phyloP scores from a whole-genome alignment of 2,888 invertebrate species.

The Eilema griseolum region DNA sequence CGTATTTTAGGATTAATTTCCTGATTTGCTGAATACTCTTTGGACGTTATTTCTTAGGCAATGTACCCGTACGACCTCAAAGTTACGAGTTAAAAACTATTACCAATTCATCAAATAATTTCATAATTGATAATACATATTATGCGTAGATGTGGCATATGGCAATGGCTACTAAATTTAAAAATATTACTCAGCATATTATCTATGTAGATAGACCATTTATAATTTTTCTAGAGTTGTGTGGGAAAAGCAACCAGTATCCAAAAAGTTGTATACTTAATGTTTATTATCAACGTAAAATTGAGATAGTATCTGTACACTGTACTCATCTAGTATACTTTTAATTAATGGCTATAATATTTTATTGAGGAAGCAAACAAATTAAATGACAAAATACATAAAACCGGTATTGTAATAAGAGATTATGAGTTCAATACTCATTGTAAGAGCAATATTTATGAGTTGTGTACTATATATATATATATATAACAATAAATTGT shows the following conservation, averaged over 20 bases:
- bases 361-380: slow-evolving; percentile 81
- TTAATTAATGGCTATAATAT: slow-evolving; percentile 79
- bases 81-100: too few species aligned
- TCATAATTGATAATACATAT: too few species aligned
- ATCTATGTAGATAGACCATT: background rate
- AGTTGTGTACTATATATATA: background rate
- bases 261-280: background rate
- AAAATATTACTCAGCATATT: too few species aligned
- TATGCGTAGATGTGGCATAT: too few species aligned
- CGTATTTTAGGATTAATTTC: background rate
- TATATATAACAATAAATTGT: background rate
- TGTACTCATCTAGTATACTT: slow-evolving; percentile 60
- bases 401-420: slow-evolving; percentile 51
- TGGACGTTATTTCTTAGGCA: too few species aligned
- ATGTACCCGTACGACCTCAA: too few species aligned
- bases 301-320: slow-evolving; percentile 38
- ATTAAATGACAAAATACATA: slow-evolving; percentile 65
- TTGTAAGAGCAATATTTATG: background rate
- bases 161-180: too few species aligned
- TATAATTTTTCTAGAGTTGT: background rate
- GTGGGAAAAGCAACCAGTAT: background rate
- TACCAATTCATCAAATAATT: too few species aligned
- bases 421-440: slow-evolving; percentile 46
- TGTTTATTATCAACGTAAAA: slow-evolving; percentile 18
- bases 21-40: background rate